Conservation (phyloP, 2,113 vertebrate species). For the Cephalopterus ornatus region DNA sequence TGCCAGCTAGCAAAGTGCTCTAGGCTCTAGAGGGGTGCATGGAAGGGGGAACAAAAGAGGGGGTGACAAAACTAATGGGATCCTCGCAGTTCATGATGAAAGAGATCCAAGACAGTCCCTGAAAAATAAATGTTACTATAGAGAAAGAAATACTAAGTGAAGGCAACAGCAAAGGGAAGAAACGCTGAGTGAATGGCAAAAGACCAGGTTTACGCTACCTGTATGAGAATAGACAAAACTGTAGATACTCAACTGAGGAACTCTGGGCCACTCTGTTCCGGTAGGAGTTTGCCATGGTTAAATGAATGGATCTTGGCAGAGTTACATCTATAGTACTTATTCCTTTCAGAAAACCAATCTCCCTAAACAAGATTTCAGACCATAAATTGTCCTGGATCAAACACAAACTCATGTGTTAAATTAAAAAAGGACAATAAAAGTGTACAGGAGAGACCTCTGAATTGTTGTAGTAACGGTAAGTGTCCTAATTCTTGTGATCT, state of each 20-base stretch:
- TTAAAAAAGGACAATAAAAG: not conserved
- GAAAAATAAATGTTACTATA: not conserved
- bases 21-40: accelerated
- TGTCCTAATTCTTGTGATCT: not conserved
- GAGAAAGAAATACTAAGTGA: not conserved
- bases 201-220: not conserved
- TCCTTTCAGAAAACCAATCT: not conserved
- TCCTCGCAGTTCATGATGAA: not conserved
- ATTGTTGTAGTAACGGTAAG: not conserved
- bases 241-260: not conserved
- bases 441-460: not conserved
- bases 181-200: not conserved
- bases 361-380: not conserved
- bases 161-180: not conserved
- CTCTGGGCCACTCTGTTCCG: not conserved
- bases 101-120: not conserved
- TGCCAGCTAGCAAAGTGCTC: not conserved
- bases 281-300: not conserved
- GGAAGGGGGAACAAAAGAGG: accelerated
- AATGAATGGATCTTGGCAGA: not conserved
- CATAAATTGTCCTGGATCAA: not conserved
- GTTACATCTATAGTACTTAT: not conserved
- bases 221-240: not conserved
- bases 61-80: accelerated
- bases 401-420: not conserved